Percentiles rank a stretch among this genome's conserved stretches.
phyloP scores from a whole-genome alignment of 2,888 invertebrate genomes.

The Junonia oenone region DNA sequence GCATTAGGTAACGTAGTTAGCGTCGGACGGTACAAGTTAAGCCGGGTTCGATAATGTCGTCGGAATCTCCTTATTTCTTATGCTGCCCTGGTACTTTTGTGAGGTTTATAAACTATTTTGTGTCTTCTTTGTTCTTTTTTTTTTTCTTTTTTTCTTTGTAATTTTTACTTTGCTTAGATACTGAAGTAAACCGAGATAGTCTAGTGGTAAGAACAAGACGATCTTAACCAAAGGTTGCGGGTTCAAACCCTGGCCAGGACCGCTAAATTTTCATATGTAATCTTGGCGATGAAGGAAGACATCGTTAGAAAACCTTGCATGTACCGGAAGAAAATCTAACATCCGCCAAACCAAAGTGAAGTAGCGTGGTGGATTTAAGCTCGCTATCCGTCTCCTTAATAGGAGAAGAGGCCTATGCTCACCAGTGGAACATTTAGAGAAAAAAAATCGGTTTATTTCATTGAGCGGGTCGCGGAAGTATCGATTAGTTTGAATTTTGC shows the following conservation, averaged over 20 bases:
- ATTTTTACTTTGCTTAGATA: background rate
- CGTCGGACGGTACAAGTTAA: conserved; percentile 6
- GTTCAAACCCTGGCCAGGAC: no score
- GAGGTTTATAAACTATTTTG: background rate
- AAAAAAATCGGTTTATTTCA: conserved; percentile 28
- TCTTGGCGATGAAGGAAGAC: no score
- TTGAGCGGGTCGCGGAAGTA: conserved; percentile 14
- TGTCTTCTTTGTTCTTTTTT: background rate
- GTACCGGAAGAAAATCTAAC: conserved; percentile 14
- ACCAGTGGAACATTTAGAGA: conserved; percentile 27
- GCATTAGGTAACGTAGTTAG: conserved; percentile 21
- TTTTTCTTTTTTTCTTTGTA: no score
- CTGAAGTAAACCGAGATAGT: no score
- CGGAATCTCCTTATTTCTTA: background rate
- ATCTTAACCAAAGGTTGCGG: no score
- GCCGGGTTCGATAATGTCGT: conserved; percentile 1
- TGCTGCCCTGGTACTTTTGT: background rate
- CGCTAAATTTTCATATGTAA: no score
- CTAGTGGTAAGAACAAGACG: no score
- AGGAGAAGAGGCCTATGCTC: no score
- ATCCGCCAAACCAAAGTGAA: conserved; percentile 21
- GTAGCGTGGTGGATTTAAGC: no score
- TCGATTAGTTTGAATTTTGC: conserved; percentile 17
- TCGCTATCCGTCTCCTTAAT: no score
- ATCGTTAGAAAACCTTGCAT: no score